phyloP scores from a whole-genome alignment of 2,888 invertebrate species.

The Latrodectus hesperus region DNA sequence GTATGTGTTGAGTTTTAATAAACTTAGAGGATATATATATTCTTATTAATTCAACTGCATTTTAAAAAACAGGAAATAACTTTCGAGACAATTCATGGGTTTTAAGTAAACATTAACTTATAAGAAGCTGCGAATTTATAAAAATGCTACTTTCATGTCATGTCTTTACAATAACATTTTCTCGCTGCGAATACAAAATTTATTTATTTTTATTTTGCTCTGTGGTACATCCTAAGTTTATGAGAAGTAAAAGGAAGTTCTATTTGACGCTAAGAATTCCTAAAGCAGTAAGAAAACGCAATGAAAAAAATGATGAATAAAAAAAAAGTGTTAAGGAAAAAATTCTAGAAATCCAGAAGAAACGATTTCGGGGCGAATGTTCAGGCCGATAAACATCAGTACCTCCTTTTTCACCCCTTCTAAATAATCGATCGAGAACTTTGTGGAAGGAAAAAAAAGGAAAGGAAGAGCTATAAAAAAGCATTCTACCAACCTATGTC shows the following conservation, averaged over 20 bases:
- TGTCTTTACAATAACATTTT: too few species aligned
- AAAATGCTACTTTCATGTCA: too few species aligned
- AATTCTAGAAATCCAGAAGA: conserved; percentile 27
- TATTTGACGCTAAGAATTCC: conserved; percentile 55
- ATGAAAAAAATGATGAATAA: conserved; percentile 6
- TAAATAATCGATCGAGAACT: conserved; percentile 20
- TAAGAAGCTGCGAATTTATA: too few species aligned
- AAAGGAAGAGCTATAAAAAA: conserved; percentile 16
- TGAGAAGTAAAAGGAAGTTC: conserved; percentile 39
- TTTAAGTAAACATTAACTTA: too few species aligned
- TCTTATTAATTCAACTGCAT: too few species aligned
- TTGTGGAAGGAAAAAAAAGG: too few species aligned
- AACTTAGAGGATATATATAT: too few species aligned
- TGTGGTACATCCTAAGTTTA: conserved; percentile 32
- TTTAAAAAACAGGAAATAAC: too few species aligned
- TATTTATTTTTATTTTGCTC: conserved; percentile 24
- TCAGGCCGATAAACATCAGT: conserved; percentile 50
- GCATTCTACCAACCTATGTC: conserved; percentile 39
- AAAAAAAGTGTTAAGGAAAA: conserved; percentile 3
- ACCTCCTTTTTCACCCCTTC: conserved; percentile 37
- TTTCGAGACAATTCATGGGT: too few species aligned
- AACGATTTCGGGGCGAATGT: conserved; percentile 37
- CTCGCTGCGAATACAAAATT: background rate
- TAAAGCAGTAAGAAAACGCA: conserved; percentile 11
- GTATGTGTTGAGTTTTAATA: too few species aligned